Percentiles rank a stretch among this genome's conserved stretches.
phyloP scores from a whole-genome alignment of 2,797 vertebrate species.

The Schizopygopsis pylzovi region DNA sequence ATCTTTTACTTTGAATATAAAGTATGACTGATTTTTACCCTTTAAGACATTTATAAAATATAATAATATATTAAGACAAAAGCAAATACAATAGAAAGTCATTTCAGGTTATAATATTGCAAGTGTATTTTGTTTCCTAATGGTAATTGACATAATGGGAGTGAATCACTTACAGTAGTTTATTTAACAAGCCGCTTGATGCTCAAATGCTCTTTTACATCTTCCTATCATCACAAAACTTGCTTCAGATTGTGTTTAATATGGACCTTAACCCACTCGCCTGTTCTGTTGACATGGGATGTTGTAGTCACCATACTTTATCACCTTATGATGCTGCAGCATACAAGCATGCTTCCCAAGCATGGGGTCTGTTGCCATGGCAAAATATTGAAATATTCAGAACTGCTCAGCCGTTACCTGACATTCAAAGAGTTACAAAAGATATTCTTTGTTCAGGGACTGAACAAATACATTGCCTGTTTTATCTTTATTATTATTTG shows the following conservation, averaged over 20 bases:
- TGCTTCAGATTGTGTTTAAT: slow-evolving; percentile 71
- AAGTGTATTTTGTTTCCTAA: not conserved
- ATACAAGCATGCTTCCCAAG: slow-evolving; percentile 71
- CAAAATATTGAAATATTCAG: slow-evolving; percentile 77
- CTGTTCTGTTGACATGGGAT: slow-evolving; percentile 73
- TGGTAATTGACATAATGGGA: not conserved
- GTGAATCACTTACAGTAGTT: not conserved
- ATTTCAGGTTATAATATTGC: not conserved
- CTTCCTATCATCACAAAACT: slow-evolving; percentile 17
- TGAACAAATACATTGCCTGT: not conserved
- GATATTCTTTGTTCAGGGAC: slow-evolving; percentile 12
- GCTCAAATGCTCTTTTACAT: not conserved
- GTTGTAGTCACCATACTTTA: slow-evolving; percentile 77
- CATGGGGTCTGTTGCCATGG: slow-evolving; percentile 80
- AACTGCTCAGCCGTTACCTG: slow-evolving; percentile 70
- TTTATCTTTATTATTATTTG: not conserved
- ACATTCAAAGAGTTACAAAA: slow-evolving; percentile 62
- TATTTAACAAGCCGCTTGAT: not conserved
- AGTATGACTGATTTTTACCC: not conserved
- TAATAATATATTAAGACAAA: not conserved
- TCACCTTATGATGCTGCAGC: slow-evolving; percentile 71
- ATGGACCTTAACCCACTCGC: slow-evolving; percentile 77
- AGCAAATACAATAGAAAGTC: not conserved
- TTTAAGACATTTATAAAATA: not conserved
- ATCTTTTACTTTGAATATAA: not conserved